phyloP scores from a whole-genome alignment of 2,797 vertebrate genomes.

The Coregonus suidteri region DNA sequence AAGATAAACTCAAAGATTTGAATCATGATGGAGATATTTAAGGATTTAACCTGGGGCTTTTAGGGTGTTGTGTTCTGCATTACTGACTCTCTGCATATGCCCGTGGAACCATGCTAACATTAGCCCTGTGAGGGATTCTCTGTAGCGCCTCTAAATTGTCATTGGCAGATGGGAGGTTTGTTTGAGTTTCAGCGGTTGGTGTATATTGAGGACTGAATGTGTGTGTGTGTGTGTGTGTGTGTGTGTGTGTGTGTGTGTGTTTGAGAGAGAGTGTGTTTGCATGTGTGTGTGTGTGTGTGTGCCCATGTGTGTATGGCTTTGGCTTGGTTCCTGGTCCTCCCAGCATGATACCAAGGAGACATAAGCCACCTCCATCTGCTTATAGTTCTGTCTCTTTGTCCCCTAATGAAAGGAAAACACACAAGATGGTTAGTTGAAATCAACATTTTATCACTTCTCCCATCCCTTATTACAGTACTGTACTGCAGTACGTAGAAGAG shows the following conservation, averaged over 20 bases:
- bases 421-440: slow-evolving; percentile 69
- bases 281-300: neutral
- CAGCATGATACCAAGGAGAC: slow-evolving; percentile 77
- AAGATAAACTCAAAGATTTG: slow-evolving; percentile 59
- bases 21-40: slow-evolving; percentile 74
- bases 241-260: slow-evolving; percentile 46
- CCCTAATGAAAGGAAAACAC: slow-evolving; percentile 71
- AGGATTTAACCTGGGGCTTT: slow-evolving; percentile 74
- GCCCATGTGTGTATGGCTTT: slow-evolving; percentile 55
- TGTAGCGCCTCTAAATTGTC: slow-evolving; percentile 69
- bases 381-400: slow-evolving; percentile 73
- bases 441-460: slow-evolving; percentile 53
- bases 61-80: slow-evolving; percentile 65
- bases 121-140: slow-evolving; percentile 72
- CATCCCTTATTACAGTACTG: slow-evolving; percentile 53
- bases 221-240: neutral
- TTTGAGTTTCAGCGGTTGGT: slow-evolving; percentile 19
- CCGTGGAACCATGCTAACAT: slow-evolving; percentile 74
- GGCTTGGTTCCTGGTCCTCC: slow-evolving; percentile 74
- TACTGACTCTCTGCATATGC: slow-evolving; percentile 73
- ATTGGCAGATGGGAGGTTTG: slow-evolving; percentile 73
- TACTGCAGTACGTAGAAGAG: neutral
- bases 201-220: slow-evolving; percentile 34
- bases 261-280: slow-evolving; percentile 21
- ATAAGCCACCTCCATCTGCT: slow-evolving; percentile 83